Percentiles rank a stretch among this genome's conserved stretches.
phyloP scores from a whole-genome alignment of 2,113 vertebrate species.

The Halcyon malimbica region DNA sequence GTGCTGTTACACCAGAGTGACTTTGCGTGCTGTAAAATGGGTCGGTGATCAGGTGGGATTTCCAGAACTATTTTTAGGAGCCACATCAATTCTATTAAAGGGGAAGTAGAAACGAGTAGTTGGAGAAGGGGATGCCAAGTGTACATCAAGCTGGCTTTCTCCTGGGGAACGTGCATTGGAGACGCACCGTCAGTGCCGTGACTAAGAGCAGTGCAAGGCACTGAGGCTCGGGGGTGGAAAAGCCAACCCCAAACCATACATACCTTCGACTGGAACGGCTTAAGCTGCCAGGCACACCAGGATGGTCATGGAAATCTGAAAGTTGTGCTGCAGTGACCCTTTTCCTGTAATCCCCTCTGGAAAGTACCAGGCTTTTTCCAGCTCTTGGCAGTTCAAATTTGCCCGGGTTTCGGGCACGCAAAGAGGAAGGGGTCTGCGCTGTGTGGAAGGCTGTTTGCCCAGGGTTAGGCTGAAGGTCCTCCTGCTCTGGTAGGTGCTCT shows the following conservation, averaged over 20 bases:
- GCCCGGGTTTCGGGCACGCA: rapidly evolving
- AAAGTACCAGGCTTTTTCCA: background rate
- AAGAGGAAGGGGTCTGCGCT: background rate
- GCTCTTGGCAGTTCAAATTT: background rate
- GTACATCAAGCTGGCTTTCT: background rate
- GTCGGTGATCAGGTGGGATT: background rate
- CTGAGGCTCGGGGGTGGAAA: background rate
- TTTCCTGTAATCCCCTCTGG: background rate
- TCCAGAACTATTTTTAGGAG: background rate
- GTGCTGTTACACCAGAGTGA: background rate
- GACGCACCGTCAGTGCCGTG: background rate
- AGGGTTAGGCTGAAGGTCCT: background rate
- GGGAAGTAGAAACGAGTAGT: background rate
- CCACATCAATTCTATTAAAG: background rate
- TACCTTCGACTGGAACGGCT: rapidly evolving
- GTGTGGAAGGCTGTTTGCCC: rapidly evolving
- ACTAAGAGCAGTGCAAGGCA: background rate
- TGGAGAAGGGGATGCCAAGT: background rate
- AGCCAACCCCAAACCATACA: background rate
- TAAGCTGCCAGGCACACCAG: background rate
- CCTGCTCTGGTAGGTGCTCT: background rate
- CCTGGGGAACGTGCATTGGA: rapidly evolving
- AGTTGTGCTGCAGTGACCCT: background rate
- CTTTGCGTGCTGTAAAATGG: background rate
- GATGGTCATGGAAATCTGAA: background rate